Evolutionary conservation across 2,113 vertebrate genomes (phyloP).

Genomic region (Rhinoderma darwinii): DNA sequence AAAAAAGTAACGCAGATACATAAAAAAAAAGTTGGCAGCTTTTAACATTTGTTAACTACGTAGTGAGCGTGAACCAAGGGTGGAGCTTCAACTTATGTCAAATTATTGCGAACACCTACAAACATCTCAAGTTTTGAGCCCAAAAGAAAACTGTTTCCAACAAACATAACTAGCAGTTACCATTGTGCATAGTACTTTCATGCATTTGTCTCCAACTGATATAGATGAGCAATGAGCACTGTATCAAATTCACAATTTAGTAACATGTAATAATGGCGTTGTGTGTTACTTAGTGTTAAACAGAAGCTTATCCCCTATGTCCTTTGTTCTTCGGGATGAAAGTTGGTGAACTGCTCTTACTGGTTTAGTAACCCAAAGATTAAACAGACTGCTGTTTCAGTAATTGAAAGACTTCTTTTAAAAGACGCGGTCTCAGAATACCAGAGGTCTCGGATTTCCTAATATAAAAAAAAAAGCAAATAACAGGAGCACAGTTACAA

Average conservation of each 20-base stretch:
- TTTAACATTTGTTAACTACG: no score
- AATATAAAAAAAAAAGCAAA: constrained; percentile 78
- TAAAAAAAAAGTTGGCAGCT: no score
- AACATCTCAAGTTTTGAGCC: no score
- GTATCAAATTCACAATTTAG: not conserved
- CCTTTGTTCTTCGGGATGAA: not conserved
- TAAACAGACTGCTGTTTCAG: constrained; percentile 65
- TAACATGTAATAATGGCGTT: not conserved
- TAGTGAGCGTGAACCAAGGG: no score
- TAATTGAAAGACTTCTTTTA: constrained; percentile 67
- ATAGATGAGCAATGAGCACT: not conserved
- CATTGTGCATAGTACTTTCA: not conserved
- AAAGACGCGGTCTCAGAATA: constrained; percentile 65
- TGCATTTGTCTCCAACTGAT: not conserved
- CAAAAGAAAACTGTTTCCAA: not conserved
- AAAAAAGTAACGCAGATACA: no score
- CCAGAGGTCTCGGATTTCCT: constrained; percentile 76
- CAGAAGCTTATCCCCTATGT: not conserved
- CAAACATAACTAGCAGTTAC: not conserved
- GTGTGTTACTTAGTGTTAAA: not conserved
- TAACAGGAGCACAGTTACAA: constrained; percentile 71
- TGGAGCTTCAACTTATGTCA: no score
- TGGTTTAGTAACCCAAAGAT: constrained; percentile 51
- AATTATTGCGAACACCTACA: no score
- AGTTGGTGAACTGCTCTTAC: constrained; percentile 39